A percentile compares a stretch with the other conserved stretches of the same genome.
These are phyloP conservation scores for Triplophysa dalaica DNA, from an alignment of 2,113 vertebrate species.

Conservation along the genomic window DNA sequence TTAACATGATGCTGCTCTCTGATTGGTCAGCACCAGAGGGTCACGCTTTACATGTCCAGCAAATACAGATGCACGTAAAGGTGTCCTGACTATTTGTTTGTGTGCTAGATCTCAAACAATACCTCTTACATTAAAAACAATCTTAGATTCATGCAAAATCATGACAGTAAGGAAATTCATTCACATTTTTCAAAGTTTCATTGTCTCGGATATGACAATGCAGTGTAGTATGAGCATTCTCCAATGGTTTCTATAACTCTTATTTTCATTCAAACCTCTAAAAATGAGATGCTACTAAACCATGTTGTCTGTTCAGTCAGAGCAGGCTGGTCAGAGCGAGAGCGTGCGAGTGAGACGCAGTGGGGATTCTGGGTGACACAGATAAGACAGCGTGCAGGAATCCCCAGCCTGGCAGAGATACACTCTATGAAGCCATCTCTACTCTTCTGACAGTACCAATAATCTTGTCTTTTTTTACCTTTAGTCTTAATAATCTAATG, in stretches of 20 bases:
- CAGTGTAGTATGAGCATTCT: neutral
- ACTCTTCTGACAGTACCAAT: neutral
- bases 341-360: conserved; percentile 22
- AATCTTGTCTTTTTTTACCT: no score
- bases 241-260: neutral
- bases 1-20: neutral
- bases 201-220: neutral
- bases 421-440: neutral
- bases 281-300: conserved; percentile 1
- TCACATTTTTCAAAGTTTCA: neutral
- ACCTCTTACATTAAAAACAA: neutral
- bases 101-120: neutral
- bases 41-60: neutral
- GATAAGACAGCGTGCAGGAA: conserved; percentile 40
- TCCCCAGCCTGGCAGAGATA: conserved; percentile 19
- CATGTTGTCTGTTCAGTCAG: conserved; percentile 9
- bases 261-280: neutral
- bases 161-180: neutral
- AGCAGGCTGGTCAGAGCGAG: conserved; percentile 28
- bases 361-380: conserved; percentile 43
- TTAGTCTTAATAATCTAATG: no score
- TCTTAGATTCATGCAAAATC: neutral
- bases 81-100: neutral
- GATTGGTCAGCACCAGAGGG: conserved; percentile 20
- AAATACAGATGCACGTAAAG: neutral